Evolutionary conservation across 2,797 vertebrate species (phyloP).

Genomic region (Eleutherodactylus coqui): DNA sequence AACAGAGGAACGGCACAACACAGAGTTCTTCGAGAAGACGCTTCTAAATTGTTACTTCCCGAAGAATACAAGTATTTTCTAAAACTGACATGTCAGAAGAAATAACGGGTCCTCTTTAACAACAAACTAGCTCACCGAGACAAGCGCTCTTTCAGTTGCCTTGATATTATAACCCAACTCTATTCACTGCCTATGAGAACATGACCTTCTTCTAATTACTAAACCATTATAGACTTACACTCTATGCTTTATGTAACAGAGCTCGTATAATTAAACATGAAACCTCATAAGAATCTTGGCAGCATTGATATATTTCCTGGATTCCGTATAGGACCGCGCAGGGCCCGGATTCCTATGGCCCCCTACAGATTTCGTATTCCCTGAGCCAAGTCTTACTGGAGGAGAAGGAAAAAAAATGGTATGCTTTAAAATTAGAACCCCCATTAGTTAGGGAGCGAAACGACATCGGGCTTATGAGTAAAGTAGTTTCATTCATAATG

Average conservation of each 20-base stretch:
- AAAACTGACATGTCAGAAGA: too few relatives aligned
- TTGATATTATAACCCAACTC: background rate
- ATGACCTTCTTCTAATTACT: conserved; percentile 5
- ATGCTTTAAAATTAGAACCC: conserved; percentile 14
- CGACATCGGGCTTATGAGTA: conserved; percentile 20
- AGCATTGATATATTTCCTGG: conserved; percentile 14
- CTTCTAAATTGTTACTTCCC: too few relatives aligned
- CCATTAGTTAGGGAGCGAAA: conserved; percentile 31
- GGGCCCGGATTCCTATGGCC: conserved; percentile 14
- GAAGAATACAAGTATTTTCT: too few relatives aligned
- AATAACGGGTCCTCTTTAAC: too few relatives aligned
- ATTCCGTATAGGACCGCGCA: conserved; percentile 1
- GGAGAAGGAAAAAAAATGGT: conserved; percentile 11
- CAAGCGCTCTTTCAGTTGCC: background rate
- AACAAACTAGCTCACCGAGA: background rate
- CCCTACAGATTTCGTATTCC: conserved; percentile 39
- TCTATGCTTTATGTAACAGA: conserved; percentile 31
- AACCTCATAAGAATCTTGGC: conserved; percentile 45
- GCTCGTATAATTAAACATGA: conserved; percentile 42
- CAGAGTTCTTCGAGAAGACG: too few relatives aligned
- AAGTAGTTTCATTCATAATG: conserved; percentile 51
- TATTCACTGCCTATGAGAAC: background rate
- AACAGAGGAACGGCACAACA: too few relatives aligned
- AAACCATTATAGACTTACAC: conserved; percentile 23
- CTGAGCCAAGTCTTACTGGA: conserved; percentile 37